Percentiles rank a stretch among this genome's conserved stretches.
Evolutionary conservation across 2,888 invertebrate genomes (phyloP).

Genomic region (Strigamia crassipes): DNA sequence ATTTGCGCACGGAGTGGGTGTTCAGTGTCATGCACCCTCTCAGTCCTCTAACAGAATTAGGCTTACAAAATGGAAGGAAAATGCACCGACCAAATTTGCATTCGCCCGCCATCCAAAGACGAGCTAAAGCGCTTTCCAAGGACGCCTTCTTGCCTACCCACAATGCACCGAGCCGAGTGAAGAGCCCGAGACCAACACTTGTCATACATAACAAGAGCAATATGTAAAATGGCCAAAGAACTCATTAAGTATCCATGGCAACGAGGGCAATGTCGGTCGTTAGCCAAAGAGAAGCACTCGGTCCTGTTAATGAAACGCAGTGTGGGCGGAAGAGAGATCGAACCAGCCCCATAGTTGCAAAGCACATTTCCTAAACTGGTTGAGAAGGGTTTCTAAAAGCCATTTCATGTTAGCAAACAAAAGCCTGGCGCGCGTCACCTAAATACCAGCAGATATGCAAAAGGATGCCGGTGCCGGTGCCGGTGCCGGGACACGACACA

Average conservation of each 20-base stretch:
- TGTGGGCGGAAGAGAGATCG: slow-evolving; percentile 11
- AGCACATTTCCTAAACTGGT: slow-evolving; percentile 11
- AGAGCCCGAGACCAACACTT: neutral
- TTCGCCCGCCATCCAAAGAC: neutral
- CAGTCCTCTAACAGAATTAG: slow-evolving; percentile 18
- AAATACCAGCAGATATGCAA: neutral
- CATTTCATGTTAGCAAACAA: slow-evolving; percentile 22
- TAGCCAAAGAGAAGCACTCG: neutral
- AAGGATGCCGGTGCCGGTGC: neutral
- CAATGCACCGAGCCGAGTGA: neutral
- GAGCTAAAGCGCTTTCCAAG: slow-evolving; percentile 26
- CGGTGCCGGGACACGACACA: neutral
- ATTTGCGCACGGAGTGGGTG: neutral
- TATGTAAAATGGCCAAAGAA: slow-evolving; percentile 30
- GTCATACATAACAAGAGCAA: neutral
- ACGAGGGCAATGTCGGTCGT: slow-evolving; percentile 1
- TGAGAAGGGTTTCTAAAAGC: slow-evolving; percentile 1
- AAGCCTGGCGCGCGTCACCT: neutral
- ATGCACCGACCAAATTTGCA: slow-evolving; percentile 27
- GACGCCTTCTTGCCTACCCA: neutral
- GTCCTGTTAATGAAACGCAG: slow-evolving; percentile 7
- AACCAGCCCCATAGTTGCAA: neutral
- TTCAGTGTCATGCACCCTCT: slow-evolving; percentile 11
- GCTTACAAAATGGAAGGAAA: slow-evolving; percentile 19
- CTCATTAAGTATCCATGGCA: slow-evolving; percentile 1